A percentile compares a stretch with the other conserved stretches of the same genome.
Conservation (phyloP, 2,113 vertebrate genomes). For the Oceanodroma tethys region DNA sequence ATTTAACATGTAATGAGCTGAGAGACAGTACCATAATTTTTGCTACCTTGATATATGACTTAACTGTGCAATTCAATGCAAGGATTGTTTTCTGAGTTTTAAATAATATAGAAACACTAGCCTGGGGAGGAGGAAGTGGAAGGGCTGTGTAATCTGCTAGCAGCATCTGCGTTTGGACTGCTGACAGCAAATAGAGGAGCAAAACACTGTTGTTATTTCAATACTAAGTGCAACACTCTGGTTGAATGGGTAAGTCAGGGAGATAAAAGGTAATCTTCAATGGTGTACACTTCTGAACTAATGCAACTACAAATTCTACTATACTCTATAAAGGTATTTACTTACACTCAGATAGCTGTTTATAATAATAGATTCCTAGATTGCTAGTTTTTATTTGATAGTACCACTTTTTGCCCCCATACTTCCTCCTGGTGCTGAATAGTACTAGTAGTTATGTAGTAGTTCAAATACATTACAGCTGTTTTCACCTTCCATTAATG, state of each 20-base stretch:
- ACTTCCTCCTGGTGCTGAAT: not conserved
- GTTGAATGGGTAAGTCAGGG: not conserved
- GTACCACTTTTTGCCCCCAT: not conserved
- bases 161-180: not conserved
- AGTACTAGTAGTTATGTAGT: not conserved
- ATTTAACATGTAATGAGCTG: slow-evolving; percentile 11
- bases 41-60: not conserved
- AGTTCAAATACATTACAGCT: not conserved
- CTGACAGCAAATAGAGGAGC: not conserved
- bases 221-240: not conserved
- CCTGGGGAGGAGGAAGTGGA: not conserved
- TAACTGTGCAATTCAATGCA: not conserved
- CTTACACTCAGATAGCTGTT: not conserved
- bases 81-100: not conserved
- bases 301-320: not conserved
- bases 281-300: not conserved
- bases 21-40: not conserved
- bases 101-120: not conserved
- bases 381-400: not conserved
- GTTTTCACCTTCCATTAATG: not conserved
- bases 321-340: not conserved
- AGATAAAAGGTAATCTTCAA: not conserved
- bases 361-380: not conserved
- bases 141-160: not conserved
- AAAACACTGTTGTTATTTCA: not conserved